phyloP scores from a whole-genome alignment of 2,797 vertebrate species.

The Notolepis coatsorum region DNA sequence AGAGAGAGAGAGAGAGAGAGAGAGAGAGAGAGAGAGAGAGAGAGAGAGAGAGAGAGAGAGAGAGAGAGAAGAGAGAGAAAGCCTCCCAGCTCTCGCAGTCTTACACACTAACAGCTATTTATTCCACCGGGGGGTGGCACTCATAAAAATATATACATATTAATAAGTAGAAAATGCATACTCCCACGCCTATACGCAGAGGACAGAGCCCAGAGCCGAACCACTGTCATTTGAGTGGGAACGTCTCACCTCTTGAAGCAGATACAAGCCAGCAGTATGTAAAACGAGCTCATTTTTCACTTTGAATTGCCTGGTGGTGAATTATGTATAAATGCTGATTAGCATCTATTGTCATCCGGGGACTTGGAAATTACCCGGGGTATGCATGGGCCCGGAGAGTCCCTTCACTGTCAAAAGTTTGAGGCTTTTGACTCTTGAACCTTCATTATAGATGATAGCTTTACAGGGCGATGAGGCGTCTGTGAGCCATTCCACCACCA shows the following conservation, averaged over 20 bases:
- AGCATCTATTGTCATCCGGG: slow-evolving; percentile 13
- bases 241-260: slow-evolving; percentile 5
- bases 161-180: slow-evolving; percentile 52
- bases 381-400: slow-evolving; percentile 13
- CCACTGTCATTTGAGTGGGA: slow-evolving; percentile 20
- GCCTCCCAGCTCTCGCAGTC: slow-evolving; percentile 24
- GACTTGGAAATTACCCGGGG: background rate
- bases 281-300: slow-evolving; percentile 16
- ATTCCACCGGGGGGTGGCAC: slow-evolving; percentile 44
- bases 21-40: slow-evolving; percentile 26
- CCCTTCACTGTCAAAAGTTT: slow-evolving; percentile 7
- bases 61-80: slow-evolving; percentile 30
- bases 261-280: slow-evolving; percentile 11
- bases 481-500: slow-evolving; percentile 11
- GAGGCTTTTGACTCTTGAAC: slow-evolving; percentile 22
- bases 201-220: slow-evolving; percentile 12
- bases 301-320: background rate
- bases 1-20: slow-evolving; percentile 32
- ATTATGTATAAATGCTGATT: slow-evolving; percentile 7
- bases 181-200: slow-evolving; percentile 33
- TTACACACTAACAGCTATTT: slow-evolving; percentile 30
- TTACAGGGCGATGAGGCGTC: background rate
- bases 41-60: slow-evolving; percentile 23
- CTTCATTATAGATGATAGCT: slow-evolving; percentile 21
- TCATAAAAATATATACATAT: slow-evolving; percentile 58